A percentile compares a stretch with the other conserved stretches of the same genome.
phyloP scores from a whole-genome alignment of 2,888 invertebrate species.

The Drosophila kokeensis region DNA sequence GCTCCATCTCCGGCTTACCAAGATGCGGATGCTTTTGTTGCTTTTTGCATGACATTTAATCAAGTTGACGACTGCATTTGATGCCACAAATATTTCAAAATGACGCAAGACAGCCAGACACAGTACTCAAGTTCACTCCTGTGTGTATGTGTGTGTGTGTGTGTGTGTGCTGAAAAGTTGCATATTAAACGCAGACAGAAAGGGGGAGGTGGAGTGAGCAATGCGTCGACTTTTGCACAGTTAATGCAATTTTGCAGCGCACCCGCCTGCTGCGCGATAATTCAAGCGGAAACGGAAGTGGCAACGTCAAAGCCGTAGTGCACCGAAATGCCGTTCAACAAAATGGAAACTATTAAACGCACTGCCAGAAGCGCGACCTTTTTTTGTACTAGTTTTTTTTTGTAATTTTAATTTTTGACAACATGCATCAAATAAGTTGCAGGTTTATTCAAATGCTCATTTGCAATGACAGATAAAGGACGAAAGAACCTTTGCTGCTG shows the following conservation, averaged over 20 bases:
- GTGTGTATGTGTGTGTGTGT: conserved; percentile 27
- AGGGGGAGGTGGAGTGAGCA: conserved; percentile 4
- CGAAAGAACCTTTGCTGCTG: conserved; percentile 6
- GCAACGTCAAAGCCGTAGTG: conserved; percentile 73
- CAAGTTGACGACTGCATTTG: conserved; percentile 82
- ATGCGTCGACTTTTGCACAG: conserved; percentile 68
- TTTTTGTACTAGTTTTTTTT: conserved; percentile 4
- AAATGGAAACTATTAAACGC: conserved; percentile 81
- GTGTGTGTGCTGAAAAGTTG: conserved; percentile 68
- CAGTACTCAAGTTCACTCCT: conserved; percentile 10
- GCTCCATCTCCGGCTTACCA: conserved; percentile 8
- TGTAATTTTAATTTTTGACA: conserved; percentile 58
- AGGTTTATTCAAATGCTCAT: conserved; percentile 71
- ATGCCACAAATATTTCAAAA: conserved; percentile 82
- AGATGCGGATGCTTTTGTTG: conserved; percentile 66
- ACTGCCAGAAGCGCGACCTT: conserved; percentile 59
- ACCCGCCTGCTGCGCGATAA: conserved; percentile 73
- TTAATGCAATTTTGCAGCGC: conserved; percentile 76
- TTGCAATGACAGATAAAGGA: conserved; percentile 22
- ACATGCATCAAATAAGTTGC: conserved; percentile 60
- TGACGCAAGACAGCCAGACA: conserved; percentile 72
- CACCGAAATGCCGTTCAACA: conserved; percentile 57
- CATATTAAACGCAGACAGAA: conserved; percentile 78
- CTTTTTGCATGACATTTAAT: conserved; percentile 82
- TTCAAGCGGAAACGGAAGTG: conserved; percentile 81